phyloP scores from a whole-genome alignment of 2,113 vertebrate genomes.

The Donacobius atricapilla region DNA sequence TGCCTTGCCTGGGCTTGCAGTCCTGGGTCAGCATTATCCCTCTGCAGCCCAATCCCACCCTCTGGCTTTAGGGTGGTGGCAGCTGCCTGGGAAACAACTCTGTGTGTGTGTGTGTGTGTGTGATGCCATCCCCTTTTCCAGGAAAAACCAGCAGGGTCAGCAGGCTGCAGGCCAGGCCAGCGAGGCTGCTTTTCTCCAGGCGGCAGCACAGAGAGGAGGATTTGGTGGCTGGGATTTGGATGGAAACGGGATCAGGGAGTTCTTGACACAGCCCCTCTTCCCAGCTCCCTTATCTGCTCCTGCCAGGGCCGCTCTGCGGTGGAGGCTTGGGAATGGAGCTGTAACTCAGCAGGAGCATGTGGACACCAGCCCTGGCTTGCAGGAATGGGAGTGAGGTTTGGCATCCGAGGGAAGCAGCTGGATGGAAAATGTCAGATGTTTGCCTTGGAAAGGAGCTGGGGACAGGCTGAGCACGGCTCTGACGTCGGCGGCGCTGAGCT shows the following conservation, averaged over 20 bases:
- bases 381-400: constrained; percentile 22
- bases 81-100: neutral
- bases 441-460: constrained; percentile 39
- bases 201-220: rapidly evolving
- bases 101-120: neutral
- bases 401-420: neutral
- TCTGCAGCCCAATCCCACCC: constrained; percentile 3
- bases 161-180: neutral
- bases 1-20: constrained; percentile 37
- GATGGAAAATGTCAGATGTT: constrained; percentile 41
- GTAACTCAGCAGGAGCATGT: neutral
- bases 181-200: neutral
- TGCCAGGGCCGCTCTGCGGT: neutral
- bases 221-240: neutral
- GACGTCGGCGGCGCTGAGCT: constrained; percentile 17
- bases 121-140: neutral
- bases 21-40: constrained; percentile 30
- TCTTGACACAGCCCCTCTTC: neutral
- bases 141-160: neutral
- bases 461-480: neutral
- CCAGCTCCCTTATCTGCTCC: neutral
- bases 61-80: neutral
- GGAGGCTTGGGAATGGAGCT: neutral
- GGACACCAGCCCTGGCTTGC: constrained; percentile 26
- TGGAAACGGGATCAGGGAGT: neutral